A percentile compares a stretch with the other conserved stretches of the same genome.
Conservation (phyloP, 1,140 invertebrate species). For the Orchestia grillus region DNA sequence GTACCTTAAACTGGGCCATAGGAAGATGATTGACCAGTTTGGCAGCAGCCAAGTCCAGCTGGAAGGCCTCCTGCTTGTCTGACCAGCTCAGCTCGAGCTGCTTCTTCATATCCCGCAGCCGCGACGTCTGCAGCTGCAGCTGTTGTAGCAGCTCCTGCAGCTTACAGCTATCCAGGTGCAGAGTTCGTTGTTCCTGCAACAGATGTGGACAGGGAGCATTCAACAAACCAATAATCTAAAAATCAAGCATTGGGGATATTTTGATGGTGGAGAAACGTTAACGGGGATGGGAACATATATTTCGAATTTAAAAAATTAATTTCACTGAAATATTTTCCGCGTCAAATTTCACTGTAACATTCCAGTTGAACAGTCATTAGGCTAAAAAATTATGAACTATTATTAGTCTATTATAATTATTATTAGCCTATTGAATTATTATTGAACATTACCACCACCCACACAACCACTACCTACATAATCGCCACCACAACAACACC, state of each 20-base stretch:
- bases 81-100: conserved; percentile 67
- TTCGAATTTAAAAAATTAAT: too few relatives aligned
- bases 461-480: not conserved
- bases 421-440: too few relatives aligned
- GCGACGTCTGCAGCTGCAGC: conserved; percentile 59
- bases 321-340: too few relatives aligned
- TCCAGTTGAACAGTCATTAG: too few relatives aligned
- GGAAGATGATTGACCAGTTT: conserved; percentile 59
- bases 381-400: too few relatives aligned
- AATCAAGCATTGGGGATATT: too few relatives aligned
- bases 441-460: too few relatives aligned
- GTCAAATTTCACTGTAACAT: too few relatives aligned
- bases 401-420: too few relatives aligned
- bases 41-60: conserved; percentile 65
- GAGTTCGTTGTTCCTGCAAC: not conserved
- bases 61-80: conserved; percentile 67
- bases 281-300: too few relatives aligned
- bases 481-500: not conserved
- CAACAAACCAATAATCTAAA: too few relatives aligned
- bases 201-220: not conserved
- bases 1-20: conserved; percentile 65
- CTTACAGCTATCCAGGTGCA: not conserved
- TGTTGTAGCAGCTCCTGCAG: conserved; percentile 52
- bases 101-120: conserved; percentile 64
- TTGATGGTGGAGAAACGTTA: too few relatives aligned